Conservation (phyloP, 2,888 invertebrate species). For the Copidosoma aretas region DNA sequence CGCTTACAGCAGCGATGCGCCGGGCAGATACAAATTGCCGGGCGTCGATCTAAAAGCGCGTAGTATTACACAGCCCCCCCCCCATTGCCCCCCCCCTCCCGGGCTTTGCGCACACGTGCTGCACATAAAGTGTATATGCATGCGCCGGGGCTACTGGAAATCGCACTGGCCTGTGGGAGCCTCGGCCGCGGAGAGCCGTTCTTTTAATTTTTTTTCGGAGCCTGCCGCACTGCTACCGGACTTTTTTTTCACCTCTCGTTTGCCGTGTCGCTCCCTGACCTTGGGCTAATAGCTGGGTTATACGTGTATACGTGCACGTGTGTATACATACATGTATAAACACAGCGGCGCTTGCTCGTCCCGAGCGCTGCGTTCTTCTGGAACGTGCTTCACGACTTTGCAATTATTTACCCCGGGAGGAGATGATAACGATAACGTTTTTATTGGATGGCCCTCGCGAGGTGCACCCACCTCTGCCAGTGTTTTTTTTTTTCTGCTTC, state of each 20-base stretch:
- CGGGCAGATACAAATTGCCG: conserved; percentile 45
- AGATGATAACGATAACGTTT: conserved; percentile 10
- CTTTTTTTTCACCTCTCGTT: no score
- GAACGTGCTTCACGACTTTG: conserved; percentile 7
- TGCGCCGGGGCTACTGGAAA: conserved; percentile 12
- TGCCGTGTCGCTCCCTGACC: background rate
- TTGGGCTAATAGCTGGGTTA: conserved; percentile 7
- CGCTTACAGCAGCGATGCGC: conserved; percentile 17
- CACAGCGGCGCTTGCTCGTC: background rate
- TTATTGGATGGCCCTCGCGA: background rate
- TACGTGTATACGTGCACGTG: background rate
- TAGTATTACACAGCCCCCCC: conserved; percentile 31
- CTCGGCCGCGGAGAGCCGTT: background rate
- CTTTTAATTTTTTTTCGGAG: background rate
- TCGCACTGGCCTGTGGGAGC: background rate
- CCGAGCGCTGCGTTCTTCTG: background rate
- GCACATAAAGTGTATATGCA: conserved; percentile 7
- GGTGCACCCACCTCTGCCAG: background rate
- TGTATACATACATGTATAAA: background rate
- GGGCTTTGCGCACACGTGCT: background rate
- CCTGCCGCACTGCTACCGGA: background rate
- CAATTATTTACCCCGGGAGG: conserved; percentile 7
- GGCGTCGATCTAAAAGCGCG: conserved; percentile 43
- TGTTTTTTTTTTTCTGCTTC: background rate
- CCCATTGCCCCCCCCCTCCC: background rate